A percentile compares a stretch with the other conserved stretches of the same genome.
These are phyloP conservation scores for Ephestia elutella DNA, from an alignment of 1,140 invertebrate species.

Conservation along the genomic window DNA sequence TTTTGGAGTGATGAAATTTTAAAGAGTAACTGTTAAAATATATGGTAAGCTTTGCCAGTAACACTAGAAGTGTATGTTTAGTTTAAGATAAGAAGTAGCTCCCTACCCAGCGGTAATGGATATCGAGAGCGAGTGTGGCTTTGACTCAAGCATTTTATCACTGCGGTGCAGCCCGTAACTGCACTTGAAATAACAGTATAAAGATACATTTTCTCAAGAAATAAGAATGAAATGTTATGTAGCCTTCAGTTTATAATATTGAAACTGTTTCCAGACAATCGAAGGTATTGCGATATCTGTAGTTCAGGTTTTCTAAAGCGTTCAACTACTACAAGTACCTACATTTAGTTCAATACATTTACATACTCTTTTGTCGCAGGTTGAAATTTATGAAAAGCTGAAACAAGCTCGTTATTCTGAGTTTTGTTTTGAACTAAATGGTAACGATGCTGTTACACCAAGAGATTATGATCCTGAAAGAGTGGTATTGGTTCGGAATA, in stretches of 20 bases:
- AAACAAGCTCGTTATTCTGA: no score
- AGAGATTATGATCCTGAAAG: no score
- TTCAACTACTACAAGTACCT: neutral
- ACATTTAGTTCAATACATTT: constrained; percentile 1
- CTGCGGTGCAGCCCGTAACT: neutral
- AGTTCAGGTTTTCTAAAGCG: neutral
- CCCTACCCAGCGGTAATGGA: neutral
- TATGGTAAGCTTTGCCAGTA: neutral
- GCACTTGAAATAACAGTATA: neutral
- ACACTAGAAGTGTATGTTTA: neutral
- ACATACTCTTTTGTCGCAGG: no score
- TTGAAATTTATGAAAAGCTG: no score
- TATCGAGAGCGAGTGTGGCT: neutral
- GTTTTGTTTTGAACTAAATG: no score
- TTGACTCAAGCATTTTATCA: constrained; percentile 1
- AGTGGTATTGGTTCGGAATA: no score
- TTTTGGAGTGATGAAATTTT: no score
- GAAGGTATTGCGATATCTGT: neutral
- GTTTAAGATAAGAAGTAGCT: neutral
- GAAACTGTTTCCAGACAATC: neutral
- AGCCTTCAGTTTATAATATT: neutral
- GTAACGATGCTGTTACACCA: no score
- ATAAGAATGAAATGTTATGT: neutral
- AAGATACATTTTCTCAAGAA: neutral
- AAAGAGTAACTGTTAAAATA: no score